Conservation (phyloP, 2,888 invertebrate genomes). For the Catonia carolina region DNA sequence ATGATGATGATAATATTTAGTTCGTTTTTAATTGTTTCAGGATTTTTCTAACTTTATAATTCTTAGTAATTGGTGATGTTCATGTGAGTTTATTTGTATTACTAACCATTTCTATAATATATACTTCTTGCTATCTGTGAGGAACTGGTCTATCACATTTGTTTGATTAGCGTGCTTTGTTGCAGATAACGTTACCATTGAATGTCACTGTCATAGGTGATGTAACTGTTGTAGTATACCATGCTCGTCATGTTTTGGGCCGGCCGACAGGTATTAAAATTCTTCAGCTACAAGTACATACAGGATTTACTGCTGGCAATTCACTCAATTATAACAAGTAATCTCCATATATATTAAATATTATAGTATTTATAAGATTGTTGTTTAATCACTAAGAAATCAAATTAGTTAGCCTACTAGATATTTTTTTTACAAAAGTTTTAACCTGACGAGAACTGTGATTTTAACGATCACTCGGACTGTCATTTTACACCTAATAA, state of each 20-base stretch:
- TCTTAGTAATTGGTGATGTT: too few species aligned
- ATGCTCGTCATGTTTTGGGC: constrained; percentile 79
- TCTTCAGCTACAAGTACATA: constrained; percentile 81
- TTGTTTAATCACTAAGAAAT: background rate
- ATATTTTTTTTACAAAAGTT: background rate
- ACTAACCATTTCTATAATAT: too few species aligned
- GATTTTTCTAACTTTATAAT: too few species aligned
- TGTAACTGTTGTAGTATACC: constrained; percentile 70
- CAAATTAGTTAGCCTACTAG: background rate
- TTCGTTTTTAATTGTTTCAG: too few species aligned
- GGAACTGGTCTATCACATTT: constrained; percentile 1
- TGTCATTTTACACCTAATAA: too few species aligned
- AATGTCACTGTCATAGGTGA: constrained; percentile 79
- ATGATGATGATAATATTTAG: too few species aligned
- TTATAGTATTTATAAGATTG: background rate
- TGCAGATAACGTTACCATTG: constrained; percentile 56
- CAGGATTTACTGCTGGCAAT: constrained; percentile 74
- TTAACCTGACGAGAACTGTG: too few species aligned
- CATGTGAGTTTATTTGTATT: too few species aligned
- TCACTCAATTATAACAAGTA: constrained; percentile 64
- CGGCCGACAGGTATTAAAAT: constrained; percentile 78
- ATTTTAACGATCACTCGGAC: too few species aligned
- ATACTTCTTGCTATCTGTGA: background rate
- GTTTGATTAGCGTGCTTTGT: constrained; percentile 23
- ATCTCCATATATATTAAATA: too few species aligned